phyloP scores from a whole-genome alignment of 2,797 vertebrate genomes.

The Rhodeus uyekii region DNA sequence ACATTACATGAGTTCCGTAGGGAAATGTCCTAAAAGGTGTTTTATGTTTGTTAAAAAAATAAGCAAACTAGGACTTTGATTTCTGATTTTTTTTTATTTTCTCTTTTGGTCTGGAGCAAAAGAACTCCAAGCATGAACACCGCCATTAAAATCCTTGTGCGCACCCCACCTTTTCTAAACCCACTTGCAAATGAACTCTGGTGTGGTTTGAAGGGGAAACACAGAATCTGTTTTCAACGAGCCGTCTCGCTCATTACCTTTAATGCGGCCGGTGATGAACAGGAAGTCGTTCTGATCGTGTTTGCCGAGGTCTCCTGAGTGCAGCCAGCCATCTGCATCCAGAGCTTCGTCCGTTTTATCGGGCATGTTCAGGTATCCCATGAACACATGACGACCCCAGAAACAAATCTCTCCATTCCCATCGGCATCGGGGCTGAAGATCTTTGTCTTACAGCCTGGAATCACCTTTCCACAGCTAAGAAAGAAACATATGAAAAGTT shows the following conservation, averaged over 20 bases:
- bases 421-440: conserved; percentile 76
- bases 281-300: conserved; percentile 83
- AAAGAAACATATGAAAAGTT: background rate
- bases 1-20: too few relatives aligned
- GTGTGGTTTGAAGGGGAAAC: background rate
- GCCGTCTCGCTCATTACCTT: conserved; percentile 76
- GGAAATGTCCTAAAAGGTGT: too few relatives aligned
- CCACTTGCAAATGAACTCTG: background rate
- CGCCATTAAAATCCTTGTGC: background rate
- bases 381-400: conserved; percentile 94
- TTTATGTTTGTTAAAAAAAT: too few relatives aligned
- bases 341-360: conserved; percentile 84
- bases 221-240: background rate
- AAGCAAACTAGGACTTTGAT: background rate
- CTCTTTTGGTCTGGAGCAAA: background rate
- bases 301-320: conserved; percentile 90
- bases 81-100: background rate
- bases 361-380: conserved; percentile 91
- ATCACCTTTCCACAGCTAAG: conserved; percentile 86
- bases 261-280: conserved; percentile 91
- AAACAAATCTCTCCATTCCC: conserved; percentile 89
- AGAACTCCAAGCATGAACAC: background rate
- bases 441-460: conserved; percentile 80
- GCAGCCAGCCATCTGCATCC: conserved; percentile 89
- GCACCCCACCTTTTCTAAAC: background rate